Evolutionary conservation across 1,140 invertebrate genomes (phyloP), one percentile per base, ranked within the genome.

Genomic region (Subanguina moxae): DNA sequence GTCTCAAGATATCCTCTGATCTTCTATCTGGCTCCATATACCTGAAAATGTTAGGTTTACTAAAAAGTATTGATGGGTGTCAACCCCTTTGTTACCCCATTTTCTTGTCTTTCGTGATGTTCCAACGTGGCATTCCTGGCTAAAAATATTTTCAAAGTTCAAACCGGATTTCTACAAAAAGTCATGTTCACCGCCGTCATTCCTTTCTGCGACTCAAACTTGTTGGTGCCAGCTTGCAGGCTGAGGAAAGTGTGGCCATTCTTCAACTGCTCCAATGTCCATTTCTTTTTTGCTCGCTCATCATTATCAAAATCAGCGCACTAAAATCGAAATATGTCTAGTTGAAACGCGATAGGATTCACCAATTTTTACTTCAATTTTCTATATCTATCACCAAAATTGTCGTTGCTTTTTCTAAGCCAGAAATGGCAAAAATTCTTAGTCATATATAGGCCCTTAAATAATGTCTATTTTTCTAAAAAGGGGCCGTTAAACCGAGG

Each of bases 181-280:
- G 32, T 38, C 3, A 11, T 38, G 32, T 59, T 63, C 11, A 38
- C 32, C 9, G 70, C 80, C 13, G 80, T 94, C 78, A 91, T 88
- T 19, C 93, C 93, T 13, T 82, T 82, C 80, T 93, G 91, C 0
- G 88, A 89, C 7, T 91, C 91, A 45, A 92, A 88, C 78, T 91
- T 91, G 86, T 95, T 95, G 64, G 89, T 90, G 58, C 92, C 93
- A 52, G 91, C 91, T 84, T 96, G 93, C 0, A 95, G 87, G 69
- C 91, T 91, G 69, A 95, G 91, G 38, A 94, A 88, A 1, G 87
- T 86, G 79, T 94, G 87, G 1, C 92, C 91, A 48, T 91, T 90
- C 19, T 88, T 86, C 21, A 95, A 84, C 77, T 92, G 90, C 78
- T 93, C 91, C 74, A 94, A 90, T 1, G 89, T 89, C 84, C 94